These are phyloP conservation scores for Heliconius charithonia DNA, from an alignment of 2,888 invertebrate genomes.

Conservation along the genomic window DNA sequence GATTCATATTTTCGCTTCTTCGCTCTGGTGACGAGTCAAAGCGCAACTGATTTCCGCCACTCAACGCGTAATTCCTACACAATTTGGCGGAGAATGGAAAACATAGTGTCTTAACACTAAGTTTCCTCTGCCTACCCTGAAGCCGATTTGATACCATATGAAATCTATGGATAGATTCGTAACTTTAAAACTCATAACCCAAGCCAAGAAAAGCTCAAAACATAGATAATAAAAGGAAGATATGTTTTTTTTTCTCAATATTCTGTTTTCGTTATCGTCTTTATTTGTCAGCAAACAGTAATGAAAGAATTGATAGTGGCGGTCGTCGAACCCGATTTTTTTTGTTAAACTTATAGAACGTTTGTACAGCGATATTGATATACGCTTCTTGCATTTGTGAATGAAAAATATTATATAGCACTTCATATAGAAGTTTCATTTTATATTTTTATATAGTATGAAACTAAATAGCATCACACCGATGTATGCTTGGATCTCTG, in stretches of 20 bases:
- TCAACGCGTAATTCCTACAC: too few species aligned
- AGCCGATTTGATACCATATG: too few species aligned
- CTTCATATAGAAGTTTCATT: neutral
- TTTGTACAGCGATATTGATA: slow-evolving; percentile 32
- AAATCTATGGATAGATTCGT: neutral
- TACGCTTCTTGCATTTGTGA: slow-evolving; percentile 16
- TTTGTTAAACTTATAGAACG: slow-evolving; percentile 40
- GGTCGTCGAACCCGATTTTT: slow-evolving; percentile 62
- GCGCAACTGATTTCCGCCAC: too few species aligned
- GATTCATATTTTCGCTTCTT: too few species aligned
- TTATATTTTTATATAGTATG: too few species aligned
- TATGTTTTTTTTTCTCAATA: slow-evolving; percentile 68
- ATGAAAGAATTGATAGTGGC: slow-evolving; percentile 75
- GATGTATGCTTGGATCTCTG: too few species aligned
- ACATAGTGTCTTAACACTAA: too few species aligned
- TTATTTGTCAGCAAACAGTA: slow-evolving; percentile 74
- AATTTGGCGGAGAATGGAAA: too few species aligned
- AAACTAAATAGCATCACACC: too few species aligned
- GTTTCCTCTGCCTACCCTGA: too few species aligned
- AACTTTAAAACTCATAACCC: neutral
- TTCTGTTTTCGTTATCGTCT: slow-evolving; percentile 74
- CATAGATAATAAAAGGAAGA: slow-evolving; percentile 66
- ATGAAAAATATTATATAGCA: slow-evolving; percentile 1
- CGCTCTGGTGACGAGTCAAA: too few species aligned
- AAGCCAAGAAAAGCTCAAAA: slow-evolving; percentile 71